Evolutionary conservation across 2,797 vertebrate species (phyloP).

Genomic region (Gobio occitaniae): DNA sequence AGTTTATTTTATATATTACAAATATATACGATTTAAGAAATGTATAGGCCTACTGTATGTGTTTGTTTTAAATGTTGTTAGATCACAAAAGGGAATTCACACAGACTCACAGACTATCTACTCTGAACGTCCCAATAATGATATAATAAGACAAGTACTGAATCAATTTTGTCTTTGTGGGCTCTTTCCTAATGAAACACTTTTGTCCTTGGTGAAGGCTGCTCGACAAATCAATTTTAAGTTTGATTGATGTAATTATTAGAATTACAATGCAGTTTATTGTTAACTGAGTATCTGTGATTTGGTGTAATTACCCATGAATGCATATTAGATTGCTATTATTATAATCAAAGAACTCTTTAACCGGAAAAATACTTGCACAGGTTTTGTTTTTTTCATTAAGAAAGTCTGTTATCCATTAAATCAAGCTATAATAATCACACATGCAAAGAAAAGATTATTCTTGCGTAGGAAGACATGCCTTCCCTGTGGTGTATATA

Average conservation of each 20-base stretch:
- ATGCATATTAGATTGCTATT: conserved; percentile 16
- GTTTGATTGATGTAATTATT: conserved; percentile 21
- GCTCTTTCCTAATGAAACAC: conserved; percentile 6
- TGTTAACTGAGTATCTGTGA: neutral
- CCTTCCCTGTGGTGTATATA: neutral
- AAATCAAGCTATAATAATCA: neutral
- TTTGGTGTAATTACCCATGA: conserved; percentile 7
- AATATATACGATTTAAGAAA: too few relatives aligned
- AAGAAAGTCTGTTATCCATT: neutral
- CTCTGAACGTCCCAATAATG: neutral
- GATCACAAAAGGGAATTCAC: neutral
- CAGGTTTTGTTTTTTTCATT: neutral
- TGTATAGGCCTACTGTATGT: neutral
- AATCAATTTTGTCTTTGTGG: neutral
- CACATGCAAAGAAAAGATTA: neutral
- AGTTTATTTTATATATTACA: too few relatives aligned
- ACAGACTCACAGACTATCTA: neutral
- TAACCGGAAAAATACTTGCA: neutral
- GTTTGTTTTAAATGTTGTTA: neutral
- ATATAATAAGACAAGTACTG: conserved; percentile 6
- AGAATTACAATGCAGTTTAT: neutral
- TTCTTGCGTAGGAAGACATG: neutral
- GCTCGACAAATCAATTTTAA: neutral
- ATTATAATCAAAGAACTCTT: neutral
- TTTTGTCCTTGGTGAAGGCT: conserved; percentile 6